These are phyloP conservation scores for Sparus aurata DNA, from an alignment of 2,797 vertebrate species.

Conservation along the genomic window DNA sequence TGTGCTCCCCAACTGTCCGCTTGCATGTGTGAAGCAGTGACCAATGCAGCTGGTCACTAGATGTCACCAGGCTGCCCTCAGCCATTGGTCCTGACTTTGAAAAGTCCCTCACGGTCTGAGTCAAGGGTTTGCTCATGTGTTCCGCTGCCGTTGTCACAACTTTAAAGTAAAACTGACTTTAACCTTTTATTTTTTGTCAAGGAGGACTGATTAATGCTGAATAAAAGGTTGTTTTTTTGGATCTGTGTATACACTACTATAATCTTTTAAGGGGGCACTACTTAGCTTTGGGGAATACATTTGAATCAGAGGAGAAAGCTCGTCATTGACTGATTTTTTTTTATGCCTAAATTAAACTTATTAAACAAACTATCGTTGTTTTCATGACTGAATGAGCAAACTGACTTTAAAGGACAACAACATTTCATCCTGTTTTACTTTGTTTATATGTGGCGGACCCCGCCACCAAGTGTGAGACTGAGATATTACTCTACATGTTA, in stretches of 20 bases:
- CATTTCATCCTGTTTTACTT: no score
- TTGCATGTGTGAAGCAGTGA: conserved; percentile 37
- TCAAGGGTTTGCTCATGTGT: conserved; percentile 40
- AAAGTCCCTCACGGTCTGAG: conserved; percentile 45
- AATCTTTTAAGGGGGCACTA: neutral
- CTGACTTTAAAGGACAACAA: no score
- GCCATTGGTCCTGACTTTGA: conserved; percentile 67
- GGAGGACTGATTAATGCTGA: neutral
- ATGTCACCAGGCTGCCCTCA: conserved; percentile 62
- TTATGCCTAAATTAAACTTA: no score
- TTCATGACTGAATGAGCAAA: no score
- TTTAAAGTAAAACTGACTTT: conserved; percentile 3
- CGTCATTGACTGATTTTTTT: no score
- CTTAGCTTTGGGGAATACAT: no score
- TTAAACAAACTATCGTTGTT: no score
- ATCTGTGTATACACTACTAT: neutral
- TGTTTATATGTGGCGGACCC: no score
- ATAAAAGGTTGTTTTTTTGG: neutral
- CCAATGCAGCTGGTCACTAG: conserved; percentile 52
- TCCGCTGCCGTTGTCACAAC: conserved; percentile 7
- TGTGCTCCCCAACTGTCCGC: neutral
- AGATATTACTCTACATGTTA: neutral
- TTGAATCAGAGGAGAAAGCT: no score
- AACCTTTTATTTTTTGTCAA: neutral
- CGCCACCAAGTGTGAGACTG: neutral